Base-by-base conservation (phyloP, 2,113 vertebrate species). In the Atrichornis clamosus region DNA sequence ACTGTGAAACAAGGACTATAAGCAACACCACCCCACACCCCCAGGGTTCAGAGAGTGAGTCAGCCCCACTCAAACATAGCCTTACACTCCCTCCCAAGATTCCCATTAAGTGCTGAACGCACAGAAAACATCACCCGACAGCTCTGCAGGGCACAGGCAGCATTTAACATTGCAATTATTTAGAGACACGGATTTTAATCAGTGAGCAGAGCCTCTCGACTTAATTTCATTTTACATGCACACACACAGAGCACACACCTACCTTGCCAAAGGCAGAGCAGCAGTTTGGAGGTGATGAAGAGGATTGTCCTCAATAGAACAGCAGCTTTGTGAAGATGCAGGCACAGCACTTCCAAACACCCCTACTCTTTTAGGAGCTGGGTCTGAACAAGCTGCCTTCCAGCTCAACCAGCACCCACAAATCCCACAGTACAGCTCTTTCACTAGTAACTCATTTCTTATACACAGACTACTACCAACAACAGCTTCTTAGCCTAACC, bases 291-390 rank as follows among this genome's bases (percentile, higher is more conserved):
- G 58, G n/a, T 0, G 3, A 41, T 2, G 12, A 42, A 37, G 6
- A 80, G 6, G 7, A 33, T 6, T 15, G 1, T 10, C 8, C 37
- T 52, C 24, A 22, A 3, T 22, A 46, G 11, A 28, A 20, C 28
- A 74, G 24, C 46, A 56, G 16, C 55, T 60, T 33, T 2, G 30
- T 11, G 18, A 74, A n/a, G 2, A 0, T 0, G 0, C 17, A 30
- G 26, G 22, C 2, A 3, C 4, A n/a, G 64, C 21, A 9, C 26
- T 41, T 20, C 69, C 35, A 16, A n/a, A 20, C 12, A 23, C 0
- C 10, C 6, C 0, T 0, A 2, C 5, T 26, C 26, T 18, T 11
- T 2, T 1, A 19, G 10, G 23, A 62, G 1, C 12, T 6, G 9
- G 14, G 33, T 1, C 16, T 10, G 15, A 73, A 15, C 27, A 3